Conservation (phyloP, 2,797 vertebrate genomes). For the Petrocephalus schoutedeni region DNA sequence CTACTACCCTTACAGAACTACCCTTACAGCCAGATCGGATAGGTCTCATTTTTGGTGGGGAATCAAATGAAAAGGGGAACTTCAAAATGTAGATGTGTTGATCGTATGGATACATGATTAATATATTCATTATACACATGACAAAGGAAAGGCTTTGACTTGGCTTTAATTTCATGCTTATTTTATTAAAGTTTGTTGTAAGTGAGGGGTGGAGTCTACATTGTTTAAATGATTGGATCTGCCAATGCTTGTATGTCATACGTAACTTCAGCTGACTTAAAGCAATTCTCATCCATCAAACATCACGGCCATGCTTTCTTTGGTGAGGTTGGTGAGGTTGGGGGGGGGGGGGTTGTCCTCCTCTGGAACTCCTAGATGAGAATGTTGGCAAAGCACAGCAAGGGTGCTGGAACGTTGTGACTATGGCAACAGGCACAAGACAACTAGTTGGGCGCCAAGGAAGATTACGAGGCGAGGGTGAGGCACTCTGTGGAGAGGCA, state of each 20-base stretch:
- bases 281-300: background rate
- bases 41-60: background rate
- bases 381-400: slow-evolving; percentile 41
- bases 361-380: background rate
- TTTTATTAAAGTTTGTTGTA: background rate
- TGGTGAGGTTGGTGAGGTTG: too few species aligned
- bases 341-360: background rate
- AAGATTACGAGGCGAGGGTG: slow-evolving; percentile 44
- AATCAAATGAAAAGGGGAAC: background rate
- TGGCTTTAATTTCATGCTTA: background rate
- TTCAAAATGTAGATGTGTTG: background rate
- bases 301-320: background rate
- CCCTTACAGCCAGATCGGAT: background rate
- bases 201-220: background rate
- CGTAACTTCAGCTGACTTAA: background rate
- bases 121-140: background rate
- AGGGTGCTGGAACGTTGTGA: slow-evolving; percentile 50
- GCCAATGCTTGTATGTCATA: background rate
- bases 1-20: background rate
- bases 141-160: background rate
- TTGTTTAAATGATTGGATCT: background rate
- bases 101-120: background rate
- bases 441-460: slow-evolving; percentile 42
- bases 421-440: slow-evolving; percentile 56
- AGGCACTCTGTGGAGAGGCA: background rate